phyloP scores from a whole-genome alignment of 2,888 invertebrate species.

The Drosophila pegasa region DNA sequence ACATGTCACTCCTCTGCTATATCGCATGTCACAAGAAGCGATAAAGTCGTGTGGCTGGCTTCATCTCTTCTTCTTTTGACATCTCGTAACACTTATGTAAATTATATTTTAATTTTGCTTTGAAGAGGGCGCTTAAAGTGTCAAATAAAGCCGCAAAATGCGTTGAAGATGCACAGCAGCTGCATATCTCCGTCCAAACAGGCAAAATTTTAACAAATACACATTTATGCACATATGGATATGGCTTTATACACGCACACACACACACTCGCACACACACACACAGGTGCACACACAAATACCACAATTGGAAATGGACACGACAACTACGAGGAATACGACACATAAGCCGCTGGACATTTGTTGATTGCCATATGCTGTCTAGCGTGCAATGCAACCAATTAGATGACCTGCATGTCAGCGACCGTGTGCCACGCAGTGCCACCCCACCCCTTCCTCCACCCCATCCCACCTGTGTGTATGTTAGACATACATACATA shows the following conservation, averaged over 20 bases:
- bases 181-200: conserved; percentile 14
- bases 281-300: conserved; percentile 5
- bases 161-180: conserved; percentile 28
- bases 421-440: conserved; percentile 15
- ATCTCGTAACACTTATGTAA: no score
- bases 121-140: conserved; percentile 21
- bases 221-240: conserved; percentile 1
- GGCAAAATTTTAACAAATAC: conserved; percentile 38
- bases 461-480: neutral
- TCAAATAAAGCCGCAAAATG: conserved; percentile 46
- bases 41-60: no score
- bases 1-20: no score
- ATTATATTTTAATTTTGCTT: no score
- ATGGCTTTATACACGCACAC: neutral
- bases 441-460: neutral
- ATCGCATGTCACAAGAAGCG: no score
- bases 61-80: no score
- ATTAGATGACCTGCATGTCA: conserved; percentile 74
- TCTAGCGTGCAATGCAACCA: conserved; percentile 68
- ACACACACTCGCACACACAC: conserved; percentile 10
- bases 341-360: conserved; percentile 73
- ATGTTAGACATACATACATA: conserved; percentile 2
- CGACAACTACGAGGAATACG: conserved; percentile 42
- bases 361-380: conserved; percentile 73
- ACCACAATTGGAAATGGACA: conserved; percentile 46